Conservation (phyloP, 2,888 invertebrate genomes). For the Barypeithes pellucidus region DNA sequence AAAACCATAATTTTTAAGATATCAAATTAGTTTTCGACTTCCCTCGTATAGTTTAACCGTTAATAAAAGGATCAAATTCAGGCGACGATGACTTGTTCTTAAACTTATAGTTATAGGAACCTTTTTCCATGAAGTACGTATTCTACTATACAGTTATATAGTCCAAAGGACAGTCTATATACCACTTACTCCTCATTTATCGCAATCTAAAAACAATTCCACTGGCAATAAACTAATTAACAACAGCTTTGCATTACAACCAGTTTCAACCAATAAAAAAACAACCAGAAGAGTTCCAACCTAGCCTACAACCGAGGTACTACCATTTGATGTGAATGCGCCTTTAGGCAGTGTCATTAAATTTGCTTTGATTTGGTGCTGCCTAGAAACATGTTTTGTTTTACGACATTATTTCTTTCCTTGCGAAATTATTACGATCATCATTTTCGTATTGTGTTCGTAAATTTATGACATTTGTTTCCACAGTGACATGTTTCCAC, state of each 20-base stretch:
- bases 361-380: conserved; percentile 15
- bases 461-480: not conserved
- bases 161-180: no score
- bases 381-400: conserved; percentile 7
- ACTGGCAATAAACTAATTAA: conserved; percentile 3
- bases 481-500: not conserved
- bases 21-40: no score
- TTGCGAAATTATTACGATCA: not conserved
- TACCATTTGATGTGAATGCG: conserved; percentile 12
- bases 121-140: no score
- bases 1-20: no score
- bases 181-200: not conserved
- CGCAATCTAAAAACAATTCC: conserved; percentile 1
- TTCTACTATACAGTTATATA: no score
- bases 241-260: conserved; percentile 11
- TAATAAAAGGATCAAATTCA: no score
- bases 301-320: conserved; percentile 14
- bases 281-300: conserved; percentile 7
- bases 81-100: no score
- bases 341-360: conserved; percentile 9
- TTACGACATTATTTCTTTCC: conserved; percentile 8
- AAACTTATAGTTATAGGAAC: no score
- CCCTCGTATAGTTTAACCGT: no score
- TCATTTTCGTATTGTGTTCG: not conserved
- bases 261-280: not conserved